These are phyloP conservation scores for Gandaritis pyraliata DNA, from an alignment of 2,888 invertebrate species.

Conservation along the genomic window DNA sequence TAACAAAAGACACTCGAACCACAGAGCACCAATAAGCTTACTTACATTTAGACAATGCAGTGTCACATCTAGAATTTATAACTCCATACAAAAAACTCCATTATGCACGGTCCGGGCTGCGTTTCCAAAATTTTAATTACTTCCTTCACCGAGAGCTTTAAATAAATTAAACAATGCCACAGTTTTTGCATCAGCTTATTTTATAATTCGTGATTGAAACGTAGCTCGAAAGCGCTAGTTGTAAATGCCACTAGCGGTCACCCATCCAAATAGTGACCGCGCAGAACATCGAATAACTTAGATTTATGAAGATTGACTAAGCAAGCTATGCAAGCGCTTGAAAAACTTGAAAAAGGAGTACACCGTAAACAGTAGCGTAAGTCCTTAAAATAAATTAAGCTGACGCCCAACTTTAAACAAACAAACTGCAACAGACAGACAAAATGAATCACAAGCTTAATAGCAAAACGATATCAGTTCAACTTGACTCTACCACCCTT, in stretches of 20 bases:
- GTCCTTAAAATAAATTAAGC: constrained; percentile 5
- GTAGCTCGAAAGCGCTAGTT: no score
- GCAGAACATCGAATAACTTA: no score
- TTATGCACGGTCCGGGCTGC: constrained; percentile 31
- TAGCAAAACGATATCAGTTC: constrained; percentile 32
- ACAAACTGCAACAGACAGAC: constrained; percentile 42
- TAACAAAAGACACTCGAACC: no score
- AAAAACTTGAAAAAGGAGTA: neutral
- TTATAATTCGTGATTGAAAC: no score
- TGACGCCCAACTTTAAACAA: constrained; percentile 25
- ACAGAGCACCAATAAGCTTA: no score
- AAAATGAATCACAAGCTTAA: constrained; percentile 39
- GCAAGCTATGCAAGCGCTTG: no score
- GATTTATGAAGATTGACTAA: no score
- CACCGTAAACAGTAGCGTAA: neutral
- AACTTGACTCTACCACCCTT: neutral
- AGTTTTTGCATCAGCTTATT: constrained; percentile 36
- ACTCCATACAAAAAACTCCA: constrained; percentile 12
- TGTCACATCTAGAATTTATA: no score
- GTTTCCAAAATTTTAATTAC: constrained; percentile 47
- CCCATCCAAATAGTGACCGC: no score
- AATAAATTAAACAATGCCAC: constrained; percentile 36
- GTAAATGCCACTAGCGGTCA: no score
- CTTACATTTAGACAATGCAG: no score
- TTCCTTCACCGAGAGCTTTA: constrained; percentile 35